Percentiles rank a stretch among this genome's conserved stretches.
Evolutionary conservation across 2,888 invertebrate species (phyloP).

Genomic region (Lampropteryx suffumata): DNA sequence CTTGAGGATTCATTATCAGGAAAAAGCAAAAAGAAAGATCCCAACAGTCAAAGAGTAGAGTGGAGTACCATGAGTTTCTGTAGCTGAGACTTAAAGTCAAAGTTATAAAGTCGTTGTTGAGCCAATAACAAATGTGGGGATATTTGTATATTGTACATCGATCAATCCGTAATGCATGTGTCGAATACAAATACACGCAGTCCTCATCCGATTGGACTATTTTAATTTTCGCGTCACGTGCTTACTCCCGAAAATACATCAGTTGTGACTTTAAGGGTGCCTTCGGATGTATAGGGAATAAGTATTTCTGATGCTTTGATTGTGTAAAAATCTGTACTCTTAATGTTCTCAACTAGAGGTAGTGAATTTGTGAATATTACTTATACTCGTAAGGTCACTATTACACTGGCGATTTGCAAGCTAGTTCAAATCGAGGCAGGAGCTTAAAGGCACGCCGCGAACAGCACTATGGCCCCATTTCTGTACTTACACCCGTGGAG

Average conservation of each 20-base stretch:
- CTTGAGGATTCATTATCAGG: too few species aligned
- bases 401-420: too few species aligned
- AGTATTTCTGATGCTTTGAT: slow-evolving; percentile 18
- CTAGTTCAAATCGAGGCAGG: too few species aligned
- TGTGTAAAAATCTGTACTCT: slow-evolving; percentile 6
- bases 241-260: slow-evolving; percentile 27
- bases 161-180: slow-evolving; percentile 29
- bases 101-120: slow-evolving; percentile 11
- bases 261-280: slow-evolving; percentile 18
- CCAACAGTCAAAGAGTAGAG: too few species aligned
- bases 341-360: too few species aligned
- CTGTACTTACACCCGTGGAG: too few species aligned
- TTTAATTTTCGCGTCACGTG: slow-evolving; percentile 29
- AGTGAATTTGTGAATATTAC: too few species aligned
- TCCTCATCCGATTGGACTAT: slow-evolving; percentile 17
- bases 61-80: too few species aligned
- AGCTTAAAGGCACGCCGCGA: too few species aligned
- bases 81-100: slow-evolving; percentile 1
- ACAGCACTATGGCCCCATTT: too few species aligned
- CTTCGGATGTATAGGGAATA: slow-evolving; percentile 14
- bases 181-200: slow-evolving; percentile 27
- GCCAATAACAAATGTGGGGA: slow-evolving; percentile 7
- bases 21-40: too few species aligned
- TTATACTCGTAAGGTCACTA: too few species aligned
- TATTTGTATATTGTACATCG: slow-evolving; percentile 21